These are phyloP conservation scores for Neoniphon sammara DNA, from an alignment of 2,797 vertebrate species.

Conservation along the genomic window DNA sequence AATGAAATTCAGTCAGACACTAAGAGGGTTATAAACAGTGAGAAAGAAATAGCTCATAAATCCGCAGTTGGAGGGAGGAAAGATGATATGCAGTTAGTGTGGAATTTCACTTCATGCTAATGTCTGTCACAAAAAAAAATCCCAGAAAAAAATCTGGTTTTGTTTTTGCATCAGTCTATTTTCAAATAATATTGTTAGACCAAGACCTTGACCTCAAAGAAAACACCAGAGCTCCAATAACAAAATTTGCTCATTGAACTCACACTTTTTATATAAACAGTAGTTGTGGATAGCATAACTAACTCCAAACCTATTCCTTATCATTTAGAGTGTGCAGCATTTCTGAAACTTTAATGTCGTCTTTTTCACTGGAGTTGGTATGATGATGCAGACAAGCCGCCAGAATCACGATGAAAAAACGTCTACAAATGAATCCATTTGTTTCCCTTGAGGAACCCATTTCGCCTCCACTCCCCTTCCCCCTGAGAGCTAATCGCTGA, in stretches of 20 bases:
- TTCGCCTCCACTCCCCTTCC: constrained; percentile 21
- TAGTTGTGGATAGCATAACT: neutral
- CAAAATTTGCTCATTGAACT: neutral
- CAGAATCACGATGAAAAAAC: neutral
- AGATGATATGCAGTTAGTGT: neutral
- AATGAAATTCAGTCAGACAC: neutral
- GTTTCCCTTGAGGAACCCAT: constrained; percentile 26
- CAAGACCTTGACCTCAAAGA: neutral
- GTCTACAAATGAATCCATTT: constrained; percentile 27
- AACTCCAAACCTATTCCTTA: neutral
- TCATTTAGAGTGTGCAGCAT: neutral
- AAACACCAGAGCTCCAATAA: neutral
- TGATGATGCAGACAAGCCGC: neutral
- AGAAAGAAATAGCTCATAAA: neutral
- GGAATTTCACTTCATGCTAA: neutral
- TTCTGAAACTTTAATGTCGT: neutral
- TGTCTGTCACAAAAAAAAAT: neutral
- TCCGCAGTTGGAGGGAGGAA: neutral
- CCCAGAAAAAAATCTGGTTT: neutral
- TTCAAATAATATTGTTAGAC: neutral
- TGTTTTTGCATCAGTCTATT: neutral
- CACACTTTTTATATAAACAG: neutral
- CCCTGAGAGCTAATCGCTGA: constrained; percentile 72
- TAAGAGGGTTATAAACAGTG: neutral
- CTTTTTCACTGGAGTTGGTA: neutral